Evolutionary conservation across 1,140 invertebrate genomes (phyloP).

Genomic region (Tribolium castaneum): DNA sequence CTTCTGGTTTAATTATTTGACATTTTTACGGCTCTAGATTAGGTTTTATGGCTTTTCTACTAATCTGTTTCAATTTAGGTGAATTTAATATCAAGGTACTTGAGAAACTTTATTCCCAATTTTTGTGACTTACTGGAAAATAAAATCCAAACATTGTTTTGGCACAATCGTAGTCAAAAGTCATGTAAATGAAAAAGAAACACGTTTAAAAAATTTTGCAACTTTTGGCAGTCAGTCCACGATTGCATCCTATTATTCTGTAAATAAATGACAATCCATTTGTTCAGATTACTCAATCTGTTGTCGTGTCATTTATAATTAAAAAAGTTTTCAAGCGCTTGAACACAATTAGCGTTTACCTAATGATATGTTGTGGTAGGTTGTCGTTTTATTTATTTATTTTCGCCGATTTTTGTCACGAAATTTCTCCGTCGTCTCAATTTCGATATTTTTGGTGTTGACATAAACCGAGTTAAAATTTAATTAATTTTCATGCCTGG

Average conservation of each 20-base stretch:
- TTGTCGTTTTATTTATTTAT: no score
- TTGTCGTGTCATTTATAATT: not conserved
- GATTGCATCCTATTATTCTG: not conserved
- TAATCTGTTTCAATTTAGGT: no score
- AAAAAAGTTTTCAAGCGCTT: not conserved
- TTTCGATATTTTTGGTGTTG: not conserved
- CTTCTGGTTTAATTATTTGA: not conserved
- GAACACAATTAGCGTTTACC: no score
- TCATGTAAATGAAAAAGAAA: no score
- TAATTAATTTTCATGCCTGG: slow-evolving; percentile 1
- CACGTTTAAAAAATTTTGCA: not conserved
- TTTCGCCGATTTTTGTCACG: not conserved
- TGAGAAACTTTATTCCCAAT: no score
- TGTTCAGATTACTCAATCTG: not conserved
- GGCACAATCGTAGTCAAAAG: no score
- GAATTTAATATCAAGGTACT: no score
- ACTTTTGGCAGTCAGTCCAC: not conserved
- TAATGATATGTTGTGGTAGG: no score
- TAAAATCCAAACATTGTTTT: no score
- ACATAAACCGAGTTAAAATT: not conserved
- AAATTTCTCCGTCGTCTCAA: not conserved
- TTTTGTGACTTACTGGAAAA: no score
- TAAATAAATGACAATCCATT: not conserved
- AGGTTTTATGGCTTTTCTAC: not conserved
- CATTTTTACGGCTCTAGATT: not conserved